Base-by-base conservation (phyloP, 2,113 vertebrate genomes). In the Dinomys branickii region DNA sequence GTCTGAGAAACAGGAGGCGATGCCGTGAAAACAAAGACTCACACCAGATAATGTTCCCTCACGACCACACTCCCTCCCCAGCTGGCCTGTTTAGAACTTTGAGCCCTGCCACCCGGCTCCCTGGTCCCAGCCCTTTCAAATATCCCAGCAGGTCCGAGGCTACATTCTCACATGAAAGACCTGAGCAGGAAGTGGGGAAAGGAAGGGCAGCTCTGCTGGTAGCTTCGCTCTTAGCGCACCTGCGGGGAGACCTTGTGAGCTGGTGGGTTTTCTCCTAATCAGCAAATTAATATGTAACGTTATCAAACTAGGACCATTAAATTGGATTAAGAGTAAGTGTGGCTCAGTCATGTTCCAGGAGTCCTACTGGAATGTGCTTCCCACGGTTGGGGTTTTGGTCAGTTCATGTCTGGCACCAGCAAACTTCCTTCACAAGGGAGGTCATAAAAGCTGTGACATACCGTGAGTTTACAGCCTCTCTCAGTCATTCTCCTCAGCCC, bases 1-100 rank as follows among this genome's bases (percentile, higher is more conserved):
- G 97, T 97, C 98, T 95, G 54, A 98, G 98, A 98, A 98, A 97
- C 96, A 97, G 88, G 96, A 96, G 98, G 98, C 97, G 97, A 98
- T 97, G 97, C 98, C 95, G n/a, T 94, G 98, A 97, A 98, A 98
- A 98, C 98, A 99, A 98, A 98, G 98, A 97, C 93, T 97, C 97
- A 93, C 97, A 97, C 88, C 92, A 98, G 98, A 98, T 98, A 98
- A 97, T 92, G 94, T 98, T 98, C 97, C 98, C 98, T 96, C 95
- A 83, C 73, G n/a, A 93, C 97, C 98, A 88, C 4, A 85, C 97
- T 97, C 98, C 97, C 92, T 44, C 98, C 98, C 97, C 98, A 98
- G 97, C 96, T 98, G 97, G 97, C 97, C 98, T 97, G 97, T 97
- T 97, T 90, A 93, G 98, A 96, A 95, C 95, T 97, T 93, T 96